Conservation (phyloP, 1,140 invertebrate genomes). For the Philotrypesis tridentata region DNA sequence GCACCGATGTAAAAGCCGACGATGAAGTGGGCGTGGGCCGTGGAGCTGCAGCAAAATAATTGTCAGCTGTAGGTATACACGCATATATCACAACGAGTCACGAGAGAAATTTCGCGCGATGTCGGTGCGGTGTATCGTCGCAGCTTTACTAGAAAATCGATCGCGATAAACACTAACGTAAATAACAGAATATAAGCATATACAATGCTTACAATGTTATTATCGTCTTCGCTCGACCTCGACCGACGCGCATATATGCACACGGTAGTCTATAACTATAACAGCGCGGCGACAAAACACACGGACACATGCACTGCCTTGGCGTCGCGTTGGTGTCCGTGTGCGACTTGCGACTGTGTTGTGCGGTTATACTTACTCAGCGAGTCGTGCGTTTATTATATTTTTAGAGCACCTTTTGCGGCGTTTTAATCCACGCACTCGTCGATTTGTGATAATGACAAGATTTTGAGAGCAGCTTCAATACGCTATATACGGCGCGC, state of each 20-base stretch:
- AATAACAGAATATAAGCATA: background rate
- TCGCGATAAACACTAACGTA: background rate
- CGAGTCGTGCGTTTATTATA: background rate
- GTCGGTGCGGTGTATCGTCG: background rate
- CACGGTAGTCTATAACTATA: no score
- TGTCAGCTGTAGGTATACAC: no score
- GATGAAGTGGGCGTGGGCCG: no score
- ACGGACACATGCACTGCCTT: no score
- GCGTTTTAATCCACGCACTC: background rate
- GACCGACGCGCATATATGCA: background rate
- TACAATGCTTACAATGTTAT: background rate
- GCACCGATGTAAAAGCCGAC: no score
- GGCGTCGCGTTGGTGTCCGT: background rate
- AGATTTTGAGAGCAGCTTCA: background rate
- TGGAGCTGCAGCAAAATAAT: no score
- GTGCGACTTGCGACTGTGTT: no score
- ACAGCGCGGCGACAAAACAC: no score
- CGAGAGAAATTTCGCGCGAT: background rate
- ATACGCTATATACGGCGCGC: no score
- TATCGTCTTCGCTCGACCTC: background rate
- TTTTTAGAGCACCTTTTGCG: slow-evolving; percentile 26
- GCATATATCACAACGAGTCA: no score
- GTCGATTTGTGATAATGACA: slow-evolving; percentile 4
- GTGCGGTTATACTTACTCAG: background rate
- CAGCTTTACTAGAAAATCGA: background rate